These are phyloP conservation scores for Nymphicus hollandicus DNA, from an alignment of 2,113 vertebrate species.

Conservation along the genomic window DNA sequence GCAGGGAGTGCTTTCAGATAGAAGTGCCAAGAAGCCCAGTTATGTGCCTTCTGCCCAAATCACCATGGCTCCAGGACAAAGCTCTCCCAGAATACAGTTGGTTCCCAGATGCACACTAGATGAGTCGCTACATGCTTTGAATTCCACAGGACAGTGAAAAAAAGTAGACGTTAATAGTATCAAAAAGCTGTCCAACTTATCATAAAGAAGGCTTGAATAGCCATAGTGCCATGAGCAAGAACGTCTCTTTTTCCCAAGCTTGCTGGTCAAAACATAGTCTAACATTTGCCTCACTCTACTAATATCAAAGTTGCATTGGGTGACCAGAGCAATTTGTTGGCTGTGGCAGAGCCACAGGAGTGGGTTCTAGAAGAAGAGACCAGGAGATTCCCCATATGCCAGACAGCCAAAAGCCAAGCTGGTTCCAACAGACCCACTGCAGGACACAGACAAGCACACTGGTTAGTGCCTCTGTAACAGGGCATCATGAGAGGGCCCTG, in stretches of 20 bases:
- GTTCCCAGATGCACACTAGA: neutral
- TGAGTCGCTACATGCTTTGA: neutral
- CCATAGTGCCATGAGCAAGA: neutral
- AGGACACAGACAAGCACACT: neutral
- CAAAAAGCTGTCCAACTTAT: neutral
- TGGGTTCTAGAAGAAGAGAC: neutral
- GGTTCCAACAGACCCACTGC: neutral
- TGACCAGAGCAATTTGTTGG: neutral
- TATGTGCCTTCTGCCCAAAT: neutral
- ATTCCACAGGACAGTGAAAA: neutral
- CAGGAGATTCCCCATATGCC: fast-evolving
- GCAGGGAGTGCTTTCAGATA: neutral
- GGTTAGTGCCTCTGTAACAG: neutral
- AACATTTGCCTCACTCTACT: neutral
- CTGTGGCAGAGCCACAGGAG: neutral
- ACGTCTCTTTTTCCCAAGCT: neutral
- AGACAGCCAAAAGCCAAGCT: neutral
- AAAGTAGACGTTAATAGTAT: neutral
- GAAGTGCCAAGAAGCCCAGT: neutral
- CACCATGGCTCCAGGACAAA: neutral
- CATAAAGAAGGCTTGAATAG: neutral
- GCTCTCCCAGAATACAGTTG: neutral
- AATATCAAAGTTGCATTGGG: neutral
- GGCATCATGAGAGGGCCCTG: neutral
- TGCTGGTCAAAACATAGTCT: neutral